Evolutionary conservation across 2,888 invertebrate species (phyloP).

Genomic region (Blera fallax): DNA sequence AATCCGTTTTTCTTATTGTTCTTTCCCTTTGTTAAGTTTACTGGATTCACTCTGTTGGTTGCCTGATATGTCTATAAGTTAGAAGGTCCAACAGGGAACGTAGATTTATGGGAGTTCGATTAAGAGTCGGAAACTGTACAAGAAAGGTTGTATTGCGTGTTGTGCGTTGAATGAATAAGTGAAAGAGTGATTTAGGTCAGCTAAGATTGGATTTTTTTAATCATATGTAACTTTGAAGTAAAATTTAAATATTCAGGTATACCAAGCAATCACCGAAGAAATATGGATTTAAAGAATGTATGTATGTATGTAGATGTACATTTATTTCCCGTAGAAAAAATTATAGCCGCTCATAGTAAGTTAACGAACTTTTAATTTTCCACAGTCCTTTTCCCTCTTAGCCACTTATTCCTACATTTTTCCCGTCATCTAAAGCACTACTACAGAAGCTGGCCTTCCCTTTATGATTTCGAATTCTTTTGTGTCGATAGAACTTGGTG

Average conservation of each 20-base stretch:
- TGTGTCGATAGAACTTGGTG: not conserved
- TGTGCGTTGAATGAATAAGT: not conserved
- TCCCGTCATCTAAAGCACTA: not conserved
- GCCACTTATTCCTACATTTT: not conserved
- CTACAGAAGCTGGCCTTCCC: not conserved
- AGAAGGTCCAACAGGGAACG: not conserved
- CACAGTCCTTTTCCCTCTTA: not conserved
- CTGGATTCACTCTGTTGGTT: not conserved
- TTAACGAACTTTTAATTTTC: no score
- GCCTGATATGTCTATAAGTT: conserved; percentile 6
- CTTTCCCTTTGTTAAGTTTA: not conserved
- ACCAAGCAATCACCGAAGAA: no score
- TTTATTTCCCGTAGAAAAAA: no score
- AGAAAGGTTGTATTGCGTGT: not conserved
- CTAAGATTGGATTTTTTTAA: not conserved
- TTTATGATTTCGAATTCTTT: not conserved
- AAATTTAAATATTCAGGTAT: not conserved
- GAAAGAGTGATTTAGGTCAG: not conserved
- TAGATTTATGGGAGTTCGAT: conserved; percentile 16
- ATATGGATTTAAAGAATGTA: no score
- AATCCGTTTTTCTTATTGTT: not conserved
- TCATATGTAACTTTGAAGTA: not conserved
- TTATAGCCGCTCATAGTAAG: no score
- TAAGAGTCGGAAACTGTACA: not conserved
- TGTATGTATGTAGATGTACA: no score